phyloP scores from a whole-genome alignment of 1,140 invertebrate genomes.

The Drosophila nigromelanica region DNA sequence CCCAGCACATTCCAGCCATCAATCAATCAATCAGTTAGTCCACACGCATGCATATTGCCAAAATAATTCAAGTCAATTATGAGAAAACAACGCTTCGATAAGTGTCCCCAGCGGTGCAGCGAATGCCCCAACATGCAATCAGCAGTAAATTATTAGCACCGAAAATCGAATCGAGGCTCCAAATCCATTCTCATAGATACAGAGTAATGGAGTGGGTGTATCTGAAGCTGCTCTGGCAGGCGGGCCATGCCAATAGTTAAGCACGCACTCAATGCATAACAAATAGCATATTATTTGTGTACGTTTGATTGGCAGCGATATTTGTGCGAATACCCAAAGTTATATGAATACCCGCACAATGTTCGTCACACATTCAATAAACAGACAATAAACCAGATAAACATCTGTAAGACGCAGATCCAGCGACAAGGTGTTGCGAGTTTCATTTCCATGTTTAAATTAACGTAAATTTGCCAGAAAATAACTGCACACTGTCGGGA shows the following conservation, averaged over 20 bases:
- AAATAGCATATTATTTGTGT: constrained; percentile 47
- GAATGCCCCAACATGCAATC: constrained; percentile 29
- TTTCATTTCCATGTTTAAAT: too few relatives aligned
- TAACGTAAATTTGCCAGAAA: too few relatives aligned
- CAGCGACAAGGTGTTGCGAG: background rate
- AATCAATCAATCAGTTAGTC: constrained; percentile 48
- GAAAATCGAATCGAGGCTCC: constrained; percentile 44
- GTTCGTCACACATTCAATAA: constrained; percentile 45
- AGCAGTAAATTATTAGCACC: constrained; percentile 43
- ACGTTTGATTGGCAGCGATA: constrained; percentile 51
- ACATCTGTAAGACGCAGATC: constrained; percentile 16
- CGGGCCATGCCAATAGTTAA: constrained; percentile 25
- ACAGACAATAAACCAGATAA: constrained; percentile 10
- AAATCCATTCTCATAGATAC: constrained; percentile 10
- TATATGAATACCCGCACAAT: constrained; percentile 60
- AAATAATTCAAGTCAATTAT: constrained; percentile 67
- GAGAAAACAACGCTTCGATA: constrained; percentile 64
- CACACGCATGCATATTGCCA: constrained; percentile 49
- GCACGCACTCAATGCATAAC: constrained; percentile 56
- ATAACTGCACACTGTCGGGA: too few relatives aligned
- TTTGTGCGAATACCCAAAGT: constrained; percentile 31
- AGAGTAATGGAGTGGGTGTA: background rate
- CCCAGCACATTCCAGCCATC: constrained; percentile 20
- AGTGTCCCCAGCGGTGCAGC: constrained; percentile 37
- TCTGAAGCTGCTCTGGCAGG: constrained; percentile 7